phyloP scores from a whole-genome alignment of 1,140 invertebrate genomes.

The Atta colombica region DNA sequence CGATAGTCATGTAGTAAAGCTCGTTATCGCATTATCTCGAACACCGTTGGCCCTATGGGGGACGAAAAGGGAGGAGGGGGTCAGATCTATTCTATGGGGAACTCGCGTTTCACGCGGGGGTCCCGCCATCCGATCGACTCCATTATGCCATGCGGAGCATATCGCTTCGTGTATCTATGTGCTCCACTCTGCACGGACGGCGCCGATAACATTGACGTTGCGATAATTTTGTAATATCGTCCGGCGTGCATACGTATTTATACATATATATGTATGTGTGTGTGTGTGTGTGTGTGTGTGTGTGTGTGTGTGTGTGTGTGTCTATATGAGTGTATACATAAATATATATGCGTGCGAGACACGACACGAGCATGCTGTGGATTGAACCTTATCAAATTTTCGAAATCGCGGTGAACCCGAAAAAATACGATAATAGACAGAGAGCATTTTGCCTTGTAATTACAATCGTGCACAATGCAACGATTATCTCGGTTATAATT shows the following conservation, averaged over 20 bases:
- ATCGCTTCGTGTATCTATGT: constrained; percentile 81
- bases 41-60: constrained; percentile 75
- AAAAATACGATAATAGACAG: constrained; percentile 24
- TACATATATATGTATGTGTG: neutral
- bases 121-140: constrained; percentile 68
- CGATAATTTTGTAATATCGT: constrained; percentile 84
- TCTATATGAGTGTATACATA: no score
- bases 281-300: neutral
- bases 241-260: neutral
- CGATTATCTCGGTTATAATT: constrained; percentile 18
- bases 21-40: constrained; percentile 83
- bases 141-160: constrained; percentile 75
- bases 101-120: constrained; percentile 77
- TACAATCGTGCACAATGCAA: neutral
- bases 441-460: constrained; percentile 11
- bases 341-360: neutral
- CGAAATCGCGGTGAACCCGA: constrained; percentile 14
- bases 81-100: constrained; percentile 79
- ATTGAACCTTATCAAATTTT: constrained; percentile 51
- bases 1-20: constrained; percentile 75
- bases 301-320: neutral
- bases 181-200: constrained; percentile 75
- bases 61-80: constrained; percentile 38
- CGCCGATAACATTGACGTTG: constrained; percentile 82
- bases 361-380: neutral